Evolutionary conservation across 2,113 vertebrate species (phyloP), one percentile per base, ranked within the genome.

Genomic region (Pyxicephalus adspersus): DNA sequence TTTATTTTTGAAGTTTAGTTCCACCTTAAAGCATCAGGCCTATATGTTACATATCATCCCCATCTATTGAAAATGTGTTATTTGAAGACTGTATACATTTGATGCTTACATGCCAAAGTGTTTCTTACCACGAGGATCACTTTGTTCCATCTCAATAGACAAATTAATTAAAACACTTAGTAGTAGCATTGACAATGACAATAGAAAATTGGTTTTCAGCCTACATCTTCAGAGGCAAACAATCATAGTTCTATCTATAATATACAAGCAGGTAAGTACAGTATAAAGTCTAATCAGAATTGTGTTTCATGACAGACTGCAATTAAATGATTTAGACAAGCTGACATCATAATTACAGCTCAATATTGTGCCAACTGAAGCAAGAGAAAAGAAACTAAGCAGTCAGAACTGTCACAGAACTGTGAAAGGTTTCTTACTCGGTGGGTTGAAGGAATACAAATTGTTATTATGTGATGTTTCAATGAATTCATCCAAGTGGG

Each of bases 361-460:
- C 80, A 82, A 82, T 82, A 66, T 82, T 82, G 80, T 75, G 80
- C 80, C 71, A 82, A 31, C 52, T 82, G 80, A 82, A 75, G 80
- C 70, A 82, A 75, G 6, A 75, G 64, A 75, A 66, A 17, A 75
- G 55, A 75, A 75, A 58, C 61, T 29, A 50, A 66, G 80, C 80
- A 54, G 61, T 66, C 80, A 75, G 54, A 75, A 58, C 80, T 66
- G 71, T 82, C 80, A 73, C 25, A 51, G 66, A 80, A 65, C n/a
- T 23, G 60, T 51, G 25, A 73, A 81, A 52, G 58, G 38, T 81
- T 73, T 65, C 29, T 81, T 74, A 73, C 54, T 65, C 23, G 45
- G 70, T 60, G 71, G 70, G 61, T 25, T 65, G 70, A 26, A 65
- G 60, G 73, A 29, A 81, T 72, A 52, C 67, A 81, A 57, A 74